These are phyloP conservation scores for Paraplagusia blochii DNA, from an alignment of 2,113 vertebrate genomes.

Conservation along the genomic window DNA sequence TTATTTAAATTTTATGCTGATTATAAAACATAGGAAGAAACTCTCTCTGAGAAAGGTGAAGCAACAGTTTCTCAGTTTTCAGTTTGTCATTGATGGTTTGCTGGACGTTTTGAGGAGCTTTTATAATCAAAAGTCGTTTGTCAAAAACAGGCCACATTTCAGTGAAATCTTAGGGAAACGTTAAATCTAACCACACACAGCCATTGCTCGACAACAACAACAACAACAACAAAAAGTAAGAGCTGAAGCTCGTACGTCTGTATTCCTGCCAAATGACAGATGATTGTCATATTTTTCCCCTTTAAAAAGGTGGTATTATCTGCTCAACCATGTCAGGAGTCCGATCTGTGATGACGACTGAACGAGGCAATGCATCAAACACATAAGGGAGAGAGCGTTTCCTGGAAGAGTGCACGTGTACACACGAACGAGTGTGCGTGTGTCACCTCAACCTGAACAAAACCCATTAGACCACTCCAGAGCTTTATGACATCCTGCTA, in stretches of 20 bases:
- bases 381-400: conserved; percentile 39
- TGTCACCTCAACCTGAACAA: conserved; percentile 76
- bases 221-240: too few relatives aligned
- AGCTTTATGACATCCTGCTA: conserved; percentile 75
- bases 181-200: too few relatives aligned
- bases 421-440: conserved; percentile 36
- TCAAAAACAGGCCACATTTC: too few relatives aligned
- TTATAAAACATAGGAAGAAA: too few relatives aligned
- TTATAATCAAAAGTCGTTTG: too few relatives aligned
- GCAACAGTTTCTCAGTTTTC: too few relatives aligned
- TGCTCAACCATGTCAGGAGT: conserved; percentile 44
- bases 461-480: conserved; percentile 74
- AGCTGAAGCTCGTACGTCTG: background rate
- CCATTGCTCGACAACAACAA: too few relatives aligned
- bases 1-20: too few relatives aligned
- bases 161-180: too few relatives aligned
- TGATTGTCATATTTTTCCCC: conserved; percentile 37
- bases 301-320: conserved; percentile 43
- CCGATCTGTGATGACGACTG: conserved; percentile 15
- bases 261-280: conserved; percentile 27
- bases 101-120: too few relatives aligned
- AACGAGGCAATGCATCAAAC: conserved; percentile 44
- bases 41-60: too few relatives aligned
- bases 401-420: conserved; percentile 48
- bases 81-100: too few relatives aligned